Conservation (phyloP, 2,113 vertebrate genomes). For the Sander vitreus region DNA sequence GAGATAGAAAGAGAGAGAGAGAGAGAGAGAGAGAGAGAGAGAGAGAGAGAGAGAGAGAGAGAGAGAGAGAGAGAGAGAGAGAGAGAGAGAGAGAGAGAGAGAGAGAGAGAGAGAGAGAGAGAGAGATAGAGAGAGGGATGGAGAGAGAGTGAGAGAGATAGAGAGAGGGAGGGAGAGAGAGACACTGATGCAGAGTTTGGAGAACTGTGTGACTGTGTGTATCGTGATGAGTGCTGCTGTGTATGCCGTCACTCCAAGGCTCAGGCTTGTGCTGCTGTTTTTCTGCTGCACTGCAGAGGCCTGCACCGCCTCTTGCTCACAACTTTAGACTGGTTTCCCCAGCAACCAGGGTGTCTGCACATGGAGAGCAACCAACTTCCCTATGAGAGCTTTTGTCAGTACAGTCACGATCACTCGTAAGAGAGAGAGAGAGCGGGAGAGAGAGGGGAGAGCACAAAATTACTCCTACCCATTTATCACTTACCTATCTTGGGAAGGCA, state of each 20-base stretch:
- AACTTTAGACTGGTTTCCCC: conserved; percentile 83
- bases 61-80: conserved; percentile 1
- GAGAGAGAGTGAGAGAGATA: background rate
- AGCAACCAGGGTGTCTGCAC: conserved; percentile 84
- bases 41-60: background rate
- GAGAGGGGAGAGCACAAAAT: conserved; percentile 49
- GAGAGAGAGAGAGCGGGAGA: conserved; percentile 41
- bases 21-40: background rate
- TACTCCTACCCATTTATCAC: conserved; percentile 63
- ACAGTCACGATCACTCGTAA: conserved; percentile 74
- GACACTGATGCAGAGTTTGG: conserved; percentile 23
- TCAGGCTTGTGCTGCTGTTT: conserved; percentile 77
- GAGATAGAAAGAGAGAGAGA: too few relatives aligned
- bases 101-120: background rate
- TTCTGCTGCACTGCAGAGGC: conserved; percentile 84
- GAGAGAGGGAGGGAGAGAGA: conserved; percentile 3
- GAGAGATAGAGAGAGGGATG: background rate
- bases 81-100: background rate
- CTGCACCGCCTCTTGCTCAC: conserved; percentile 75
- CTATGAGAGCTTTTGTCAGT: conserved; percentile 82
- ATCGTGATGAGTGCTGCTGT: conserved; percentile 66
- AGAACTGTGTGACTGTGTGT: conserved; percentile 49
- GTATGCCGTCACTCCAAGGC: conserved; percentile 66
- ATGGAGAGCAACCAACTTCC: conserved; percentile 82
- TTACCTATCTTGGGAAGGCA: conserved; percentile 48